A percentile compares a stretch with the other conserved stretches of the same genome.
These are phyloP conservation scores for Cephus cinctus DNA, from an alignment of 1,140 invertebrate genomes.

Conservation along the genomic window DNA sequence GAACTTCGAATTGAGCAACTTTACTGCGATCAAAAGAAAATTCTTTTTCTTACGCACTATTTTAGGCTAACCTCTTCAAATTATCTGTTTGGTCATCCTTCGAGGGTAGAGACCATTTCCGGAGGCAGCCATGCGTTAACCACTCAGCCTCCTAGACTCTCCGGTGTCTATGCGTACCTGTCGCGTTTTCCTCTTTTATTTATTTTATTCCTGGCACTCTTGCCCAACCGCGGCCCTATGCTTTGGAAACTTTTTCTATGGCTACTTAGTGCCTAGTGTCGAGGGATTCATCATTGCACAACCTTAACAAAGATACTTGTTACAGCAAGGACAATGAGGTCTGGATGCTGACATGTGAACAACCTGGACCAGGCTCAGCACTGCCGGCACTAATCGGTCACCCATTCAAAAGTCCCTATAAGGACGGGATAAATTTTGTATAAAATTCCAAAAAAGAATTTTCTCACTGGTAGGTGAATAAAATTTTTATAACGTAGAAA, in stretches of 20 bases:
- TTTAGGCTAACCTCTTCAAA: neutral
- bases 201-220: too few relatives aligned
- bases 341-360: neutral
- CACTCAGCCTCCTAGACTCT: too few relatives aligned
- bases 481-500: neutral
- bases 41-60: too few relatives aligned
- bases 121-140: neutral
- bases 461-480: neutral
- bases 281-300: neutral
- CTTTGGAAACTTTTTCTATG: neutral
- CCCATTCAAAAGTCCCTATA: too few relatives aligned
- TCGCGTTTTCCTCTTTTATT: too few relatives aligned
- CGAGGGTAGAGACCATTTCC: neutral
- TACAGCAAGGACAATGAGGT: neutral
- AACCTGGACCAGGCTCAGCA: neutral
- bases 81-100: neutral
- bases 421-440: too few relatives aligned
- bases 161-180: too few relatives aligned
- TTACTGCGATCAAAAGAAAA: too few relatives aligned
- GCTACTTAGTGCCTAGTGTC: neutral
- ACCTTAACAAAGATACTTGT: conserved; percentile 1
- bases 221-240: too few relatives aligned
- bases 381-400: conserved; percentile 7
- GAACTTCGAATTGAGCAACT: too few relatives aligned
- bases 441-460: too few relatives aligned